phyloP scores from a whole-genome alignment of 1,140 invertebrate genomes.

The Drosophila erecta region DNA sequence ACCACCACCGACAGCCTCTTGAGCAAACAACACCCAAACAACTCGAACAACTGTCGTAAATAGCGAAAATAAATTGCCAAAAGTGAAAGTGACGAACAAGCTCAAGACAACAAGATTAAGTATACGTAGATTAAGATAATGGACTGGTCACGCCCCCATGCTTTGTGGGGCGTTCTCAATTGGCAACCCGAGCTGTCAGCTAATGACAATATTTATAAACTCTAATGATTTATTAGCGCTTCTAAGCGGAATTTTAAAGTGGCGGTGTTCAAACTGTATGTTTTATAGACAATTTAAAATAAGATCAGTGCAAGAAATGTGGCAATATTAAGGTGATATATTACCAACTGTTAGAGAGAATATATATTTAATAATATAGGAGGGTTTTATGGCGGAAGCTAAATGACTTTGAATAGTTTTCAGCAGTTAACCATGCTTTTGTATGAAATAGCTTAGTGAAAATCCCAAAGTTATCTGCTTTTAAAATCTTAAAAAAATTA shows the following conservation, averaged over 20 bases:
- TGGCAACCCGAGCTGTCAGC: constrained; percentile 19
- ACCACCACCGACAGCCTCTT: constrained; percentile 5
- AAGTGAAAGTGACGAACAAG: constrained; percentile 65
- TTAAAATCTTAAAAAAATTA: constrained; percentile 1
- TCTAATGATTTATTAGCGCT: constrained; percentile 35
- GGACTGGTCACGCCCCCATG: constrained; percentile 41
- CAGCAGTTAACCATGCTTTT: neutral
- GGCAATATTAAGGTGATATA: too few species aligned
- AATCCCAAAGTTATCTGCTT: neutral
- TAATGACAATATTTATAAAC: constrained; percentile 60
- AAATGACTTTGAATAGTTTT: neutral
- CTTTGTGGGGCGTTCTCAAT: constrained; percentile 43
- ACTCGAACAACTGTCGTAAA: constrained; percentile 45
- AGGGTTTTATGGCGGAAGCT: neutral
- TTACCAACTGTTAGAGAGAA: neutral
- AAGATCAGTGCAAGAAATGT: neutral
- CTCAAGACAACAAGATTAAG: constrained; percentile 29
- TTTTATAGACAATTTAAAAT: neutral
- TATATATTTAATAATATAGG: neutral
- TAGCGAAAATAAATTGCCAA: constrained; percentile 69
- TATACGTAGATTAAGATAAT: constrained; percentile 40
- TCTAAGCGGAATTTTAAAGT: constrained; percentile 11
- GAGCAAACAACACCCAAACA: constrained; percentile 25
- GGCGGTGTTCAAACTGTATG: neutral
- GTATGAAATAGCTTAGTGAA: neutral